Base-by-base conservation (phyloP, 1,140 invertebrate genomes). In the Portunus trituberculatus region DNA sequence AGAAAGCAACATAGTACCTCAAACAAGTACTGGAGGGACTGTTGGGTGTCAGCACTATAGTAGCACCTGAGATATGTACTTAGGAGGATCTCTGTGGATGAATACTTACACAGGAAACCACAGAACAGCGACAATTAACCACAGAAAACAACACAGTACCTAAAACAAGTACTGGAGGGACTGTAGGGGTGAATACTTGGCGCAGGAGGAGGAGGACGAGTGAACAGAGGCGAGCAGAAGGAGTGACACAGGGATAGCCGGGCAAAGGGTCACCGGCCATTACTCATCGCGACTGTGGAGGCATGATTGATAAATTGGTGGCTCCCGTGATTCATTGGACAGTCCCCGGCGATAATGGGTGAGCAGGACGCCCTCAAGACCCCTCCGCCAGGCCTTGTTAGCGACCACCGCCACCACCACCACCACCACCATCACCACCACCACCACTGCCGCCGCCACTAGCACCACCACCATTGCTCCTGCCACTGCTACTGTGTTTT, bases 261-360 rank as follows among this genome's bases (percentile, higher is more conserved):
- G 7, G 25, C 12, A n/a, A n/a, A n/a, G n/a, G 67, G 67, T 76
- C 67, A 8, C 25, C 67, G 67, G 6, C 67, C 67, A 76, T 76
- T 76, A 76, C 67, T 76, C 67, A 76, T 76, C 67, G 67, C 67
- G 10, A 76, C 67, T n/a, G 0, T 14, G 25, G 52, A 91, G 84
- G 28, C 29, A 16, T 91, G 90, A 91, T 91, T 91, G 52, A 29
- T 91, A 91, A 91, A 91, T 91, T 76, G 89, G 87, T 29, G 31
- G 48, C 39, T 76, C 67, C 0, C 16, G 28, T 91, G 52, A 76
- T 67, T 91, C 39, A 91, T 31, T 76, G 14, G 52, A 39, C 52
- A 76, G 52, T 91, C 46, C 48, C 16, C 29, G 52, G 52, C 39
- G 52, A 91, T 91, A 91, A 91, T 76, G 90, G 59, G 52, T 76